Evolutionary conservation across 2,797 vertebrate genomes (phyloP).

Genomic region (Chloroceryle inda): DNA sequence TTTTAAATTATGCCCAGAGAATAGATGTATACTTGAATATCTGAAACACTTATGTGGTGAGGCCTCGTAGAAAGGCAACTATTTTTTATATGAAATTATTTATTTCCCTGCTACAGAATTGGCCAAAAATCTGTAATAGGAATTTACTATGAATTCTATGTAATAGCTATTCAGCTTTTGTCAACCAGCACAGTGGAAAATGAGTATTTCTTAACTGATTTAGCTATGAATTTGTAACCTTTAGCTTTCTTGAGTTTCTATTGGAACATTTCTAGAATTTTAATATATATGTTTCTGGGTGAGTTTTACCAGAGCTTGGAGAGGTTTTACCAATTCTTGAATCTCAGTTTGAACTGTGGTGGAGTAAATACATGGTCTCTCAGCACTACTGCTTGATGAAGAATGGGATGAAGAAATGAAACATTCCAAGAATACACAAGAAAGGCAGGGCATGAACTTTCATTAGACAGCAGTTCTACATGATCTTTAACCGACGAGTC

Average conservation of each 20-base stretch:
- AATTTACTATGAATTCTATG: not conserved
- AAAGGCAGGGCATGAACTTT: not conserved
- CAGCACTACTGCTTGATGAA: not conserved
- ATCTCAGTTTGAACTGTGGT: not conserved
- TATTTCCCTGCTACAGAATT: not conserved
- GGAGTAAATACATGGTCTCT: not conserved
- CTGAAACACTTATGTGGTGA: not conserved
- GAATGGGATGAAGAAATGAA: not conserved
- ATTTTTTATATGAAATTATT: not conserved
- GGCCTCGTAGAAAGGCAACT: not conserved
- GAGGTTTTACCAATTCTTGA: not conserved
- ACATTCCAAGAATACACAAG: not conserved
- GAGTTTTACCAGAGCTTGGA: not conserved
- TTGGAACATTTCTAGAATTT: not conserved
- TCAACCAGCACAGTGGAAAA: not conserved
- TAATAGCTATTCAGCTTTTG: not conserved
- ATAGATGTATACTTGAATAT: not conserved
- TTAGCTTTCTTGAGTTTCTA: not conserved
- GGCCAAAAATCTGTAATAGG: not conserved
- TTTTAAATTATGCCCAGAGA: not conserved
- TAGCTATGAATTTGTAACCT: not conserved
- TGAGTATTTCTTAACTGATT: not conserved
- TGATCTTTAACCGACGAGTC: not conserved
- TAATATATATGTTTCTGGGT: not conserved
- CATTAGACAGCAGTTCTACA: not conserved